These are phyloP conservation scores for Sinopyrophorus schimmeli DNA, from an alignment of 2,888 invertebrate species.

Conservation along the genomic window DNA sequence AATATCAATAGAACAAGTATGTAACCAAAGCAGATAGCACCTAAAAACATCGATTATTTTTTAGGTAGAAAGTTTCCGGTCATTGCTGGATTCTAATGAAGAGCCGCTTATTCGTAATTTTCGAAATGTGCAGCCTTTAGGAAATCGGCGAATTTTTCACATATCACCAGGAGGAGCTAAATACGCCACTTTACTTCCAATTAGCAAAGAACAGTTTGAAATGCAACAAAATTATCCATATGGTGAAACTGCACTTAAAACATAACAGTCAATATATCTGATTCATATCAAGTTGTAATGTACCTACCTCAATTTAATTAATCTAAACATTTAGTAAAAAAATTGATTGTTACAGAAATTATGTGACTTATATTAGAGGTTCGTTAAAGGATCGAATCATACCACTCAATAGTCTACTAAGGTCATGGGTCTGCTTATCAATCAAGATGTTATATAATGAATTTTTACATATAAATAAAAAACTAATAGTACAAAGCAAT, in stretches of 20 bases:
- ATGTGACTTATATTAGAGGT: too few species aligned
- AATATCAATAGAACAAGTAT: conserved; percentile 64
- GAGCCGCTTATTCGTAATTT: conserved; percentile 60
- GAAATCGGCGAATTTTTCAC: conserved; percentile 57
- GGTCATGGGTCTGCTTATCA: too few species aligned
- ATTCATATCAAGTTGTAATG: not conserved
- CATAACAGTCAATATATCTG: not conserved
- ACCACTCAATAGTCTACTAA: too few species aligned
- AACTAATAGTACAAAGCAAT: not conserved
- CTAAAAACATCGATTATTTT: conserved; percentile 26
- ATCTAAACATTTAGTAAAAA: too few species aligned
- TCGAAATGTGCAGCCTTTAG: conserved; percentile 57
- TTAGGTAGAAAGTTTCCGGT: conserved; percentile 62
- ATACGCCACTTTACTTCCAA: conserved; percentile 55
- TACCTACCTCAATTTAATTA: not conserved
- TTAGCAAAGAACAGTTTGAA: conserved; percentile 5
- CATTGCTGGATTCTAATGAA: conserved; percentile 54
- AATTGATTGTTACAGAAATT: too few species aligned
- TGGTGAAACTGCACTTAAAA: too few species aligned
- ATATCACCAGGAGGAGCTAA: conserved; percentile 59
- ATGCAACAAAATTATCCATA: not conserved
- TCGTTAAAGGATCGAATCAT: too few species aligned
- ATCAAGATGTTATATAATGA: too few species aligned
- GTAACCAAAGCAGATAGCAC: not conserved
- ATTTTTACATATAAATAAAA: too few species aligned